phyloP scores from a whole-genome alignment of 2,888 invertebrate species.

The Lumbricus terrestris region DNA sequence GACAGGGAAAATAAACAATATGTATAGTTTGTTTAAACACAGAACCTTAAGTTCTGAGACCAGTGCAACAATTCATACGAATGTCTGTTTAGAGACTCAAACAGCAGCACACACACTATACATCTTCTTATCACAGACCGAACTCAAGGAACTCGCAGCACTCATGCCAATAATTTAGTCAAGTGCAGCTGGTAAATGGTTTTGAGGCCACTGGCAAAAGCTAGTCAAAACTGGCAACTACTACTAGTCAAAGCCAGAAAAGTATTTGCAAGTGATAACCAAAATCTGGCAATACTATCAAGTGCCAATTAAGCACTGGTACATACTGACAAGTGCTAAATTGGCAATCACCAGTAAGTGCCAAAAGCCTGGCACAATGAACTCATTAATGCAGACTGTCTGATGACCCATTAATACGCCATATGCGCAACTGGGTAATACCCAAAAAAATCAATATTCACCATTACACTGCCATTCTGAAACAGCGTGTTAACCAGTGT shows the following conservation, averaged over 20 bases:
- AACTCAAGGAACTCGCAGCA: not conserved
- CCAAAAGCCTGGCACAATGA: not conserved
- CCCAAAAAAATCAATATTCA: too few species aligned
- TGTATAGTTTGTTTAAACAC: not conserved
- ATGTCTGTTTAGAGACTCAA: not conserved
- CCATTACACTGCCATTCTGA: too few species aligned
- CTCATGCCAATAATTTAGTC: not conserved
- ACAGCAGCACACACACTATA: slow-evolving; percentile 3
- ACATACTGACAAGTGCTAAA: not conserved
- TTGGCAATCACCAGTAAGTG: not conserved
- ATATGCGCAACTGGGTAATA: too few species aligned
- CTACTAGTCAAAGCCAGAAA: not conserved
- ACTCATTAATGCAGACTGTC: too few species aligned
- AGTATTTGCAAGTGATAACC: not conserved
- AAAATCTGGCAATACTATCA: not conserved
- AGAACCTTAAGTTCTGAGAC: not conserved
- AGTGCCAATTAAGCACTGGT: not conserved
- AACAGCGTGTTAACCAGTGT: too few species aligned
- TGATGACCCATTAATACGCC: too few species aligned
- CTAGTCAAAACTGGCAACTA: not conserved
- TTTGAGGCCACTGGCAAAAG: not conserved
- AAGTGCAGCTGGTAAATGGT: not conserved
- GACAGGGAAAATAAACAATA: not conserved
- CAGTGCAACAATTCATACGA: not conserved
- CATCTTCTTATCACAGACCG: not conserved